Base-by-base conservation (phyloP, 2,888 invertebrate genomes). In the Candidula unifasciata region DNA sequence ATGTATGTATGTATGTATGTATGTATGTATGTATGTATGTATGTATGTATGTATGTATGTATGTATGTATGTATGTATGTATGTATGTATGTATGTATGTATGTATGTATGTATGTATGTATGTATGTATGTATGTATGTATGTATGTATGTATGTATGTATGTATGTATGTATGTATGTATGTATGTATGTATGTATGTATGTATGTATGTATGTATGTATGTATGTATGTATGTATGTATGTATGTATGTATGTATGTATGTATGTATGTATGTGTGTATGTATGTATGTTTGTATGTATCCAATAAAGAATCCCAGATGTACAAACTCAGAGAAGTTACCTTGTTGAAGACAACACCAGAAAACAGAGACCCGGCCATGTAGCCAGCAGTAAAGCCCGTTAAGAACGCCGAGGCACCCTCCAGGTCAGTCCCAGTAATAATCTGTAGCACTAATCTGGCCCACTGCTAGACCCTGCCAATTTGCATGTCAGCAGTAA, bases 401-500 rank as follows among this genome's bases (percentile, higher is more conserved):
- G 93, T 92, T 84, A 93, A 93, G 66, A 93, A 91, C 37, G 89
- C 90, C 0, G 92, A 90, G 16, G 93, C 92, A 35, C 90, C 86
- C 18, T 91, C 89, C 8, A 92, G 84, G 73, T 91, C 88, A 24
- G 91, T 88, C 78, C 90, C 87, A 2, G 92, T 91, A 57, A 93
- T 90, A 35, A 91, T 88, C 74, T 90, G 89, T 10, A 94, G 94
- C 94, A 8, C 94, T 94, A 54, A 91, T 90, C 80, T 93, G 91
- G 6, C 93, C 92, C 80, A 92, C 88, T 37, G 91, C 89, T 66
- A 93, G 88, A 52, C 94, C 94, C 94, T 94, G 88, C n/a, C n/a
- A 33, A 13, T n/a, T n/a, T n/a, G n/a, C n/a, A n/a, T n/a, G n/a
- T n/a, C n/a, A n/a, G n/a, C n/a, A n/a, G n/a, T n/a, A n/a, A n/a